Evolutionary conservation across 2,797 vertebrate species (phyloP).

Genomic region (Pangasius macronema): DNA sequence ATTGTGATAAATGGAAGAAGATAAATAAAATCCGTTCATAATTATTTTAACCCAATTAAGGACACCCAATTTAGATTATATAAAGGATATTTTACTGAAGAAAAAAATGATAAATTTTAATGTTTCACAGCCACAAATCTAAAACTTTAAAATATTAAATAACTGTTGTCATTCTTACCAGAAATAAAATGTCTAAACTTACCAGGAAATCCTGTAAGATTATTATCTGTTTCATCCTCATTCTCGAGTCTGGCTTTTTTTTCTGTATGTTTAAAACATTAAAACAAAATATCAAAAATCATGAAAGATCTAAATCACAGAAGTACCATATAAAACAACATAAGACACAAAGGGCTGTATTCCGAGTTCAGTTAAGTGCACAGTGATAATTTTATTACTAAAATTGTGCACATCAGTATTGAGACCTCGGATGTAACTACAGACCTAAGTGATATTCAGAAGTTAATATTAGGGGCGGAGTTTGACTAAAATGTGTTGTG

Average conservation of each 20-base stretch:
- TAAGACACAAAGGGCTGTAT: background rate
- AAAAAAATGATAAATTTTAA: background rate
- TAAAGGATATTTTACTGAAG: background rate
- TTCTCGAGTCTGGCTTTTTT: background rate
- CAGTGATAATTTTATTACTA: background rate
- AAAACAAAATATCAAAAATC: background rate
- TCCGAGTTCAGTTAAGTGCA: background rate
- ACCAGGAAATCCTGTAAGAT: background rate
- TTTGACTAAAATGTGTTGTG: background rate
- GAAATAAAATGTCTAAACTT: background rate
- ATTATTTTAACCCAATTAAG: background rate
- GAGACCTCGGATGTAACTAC: background rate
- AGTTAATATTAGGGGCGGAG: background rate
- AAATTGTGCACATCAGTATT: background rate
- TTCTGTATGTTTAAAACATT: background rate
- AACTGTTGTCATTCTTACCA: background rate
- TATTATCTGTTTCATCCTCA: background rate
- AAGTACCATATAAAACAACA: background rate
- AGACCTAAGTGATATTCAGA: background rate
- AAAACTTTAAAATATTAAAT: background rate
- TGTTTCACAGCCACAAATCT: background rate
- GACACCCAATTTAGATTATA: background rate
- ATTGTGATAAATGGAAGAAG: background rate
- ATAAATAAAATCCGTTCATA: background rate
- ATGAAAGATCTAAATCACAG: background rate